These are phyloP conservation scores for Sorex araneus DNA, from an alignment of 2,113 vertebrate species.

Conservation along the genomic window DNA sequence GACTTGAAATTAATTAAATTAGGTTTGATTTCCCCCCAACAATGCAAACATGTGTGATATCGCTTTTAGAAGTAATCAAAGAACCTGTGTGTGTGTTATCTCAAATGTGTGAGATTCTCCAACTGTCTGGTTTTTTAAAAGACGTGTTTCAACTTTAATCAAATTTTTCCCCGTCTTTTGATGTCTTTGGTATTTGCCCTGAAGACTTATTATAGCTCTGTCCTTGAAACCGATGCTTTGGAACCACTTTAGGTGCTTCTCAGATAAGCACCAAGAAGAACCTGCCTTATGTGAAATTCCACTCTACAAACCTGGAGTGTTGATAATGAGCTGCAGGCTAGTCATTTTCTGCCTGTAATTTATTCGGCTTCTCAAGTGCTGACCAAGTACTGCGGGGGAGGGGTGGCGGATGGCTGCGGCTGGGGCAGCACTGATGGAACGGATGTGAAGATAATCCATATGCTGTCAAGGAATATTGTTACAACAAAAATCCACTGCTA, in stretches of 20 bases:
- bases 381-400: neutral
- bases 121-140: slow-evolving; percentile 70
- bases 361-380: slow-evolving; percentile 36
- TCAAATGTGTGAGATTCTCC: slow-evolving; percentile 26
- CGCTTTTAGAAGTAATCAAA: slow-evolving; percentile 62
- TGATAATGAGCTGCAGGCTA: neutral
- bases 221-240: slow-evolving; percentile 39
- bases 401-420: slow-evolving; percentile 4
- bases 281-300: slow-evolving; percentile 53
- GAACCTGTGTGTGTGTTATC: slow-evolving; percentile 39
- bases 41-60: neutral
- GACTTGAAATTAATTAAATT: neutral
- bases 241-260: slow-evolving; percentile 56
- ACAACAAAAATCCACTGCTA: slow-evolving; percentile 30
- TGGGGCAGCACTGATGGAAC: slow-evolving; percentile 15
- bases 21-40: slow-evolving; percentile 19
- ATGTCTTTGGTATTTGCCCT: neutral
- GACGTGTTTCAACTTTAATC: slow-evolving; percentile 21
- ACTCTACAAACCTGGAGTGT: neutral
- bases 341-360: slow-evolving; percentile 68
- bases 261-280: slow-evolving; percentile 42
- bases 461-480: slow-evolving; percentile 31
- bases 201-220: slow-evolving; percentile 33
- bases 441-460: neutral
- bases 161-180: slow-evolving; percentile 42